These are phyloP conservation scores for Leptinotarsa defecta DNA, from an alignment of 1,140 invertebrate species.

Conservation along the genomic window DNA sequence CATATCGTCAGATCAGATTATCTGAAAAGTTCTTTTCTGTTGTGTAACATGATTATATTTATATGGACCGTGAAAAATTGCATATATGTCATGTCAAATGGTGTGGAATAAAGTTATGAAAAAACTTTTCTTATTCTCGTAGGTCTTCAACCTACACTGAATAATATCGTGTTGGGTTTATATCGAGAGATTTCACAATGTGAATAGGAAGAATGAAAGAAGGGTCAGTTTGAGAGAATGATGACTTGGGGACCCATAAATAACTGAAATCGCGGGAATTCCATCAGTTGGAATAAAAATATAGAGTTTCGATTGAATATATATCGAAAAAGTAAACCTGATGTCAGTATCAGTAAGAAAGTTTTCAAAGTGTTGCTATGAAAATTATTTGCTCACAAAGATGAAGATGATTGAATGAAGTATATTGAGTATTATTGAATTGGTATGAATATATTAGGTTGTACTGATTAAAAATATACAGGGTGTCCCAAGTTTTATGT, in stretches of 20 bases:
- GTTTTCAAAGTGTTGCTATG: too few species aligned
- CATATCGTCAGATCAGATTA: too few species aligned
- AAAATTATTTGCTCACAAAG: too few species aligned
- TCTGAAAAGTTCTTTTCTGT: not conserved
- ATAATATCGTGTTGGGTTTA: not conserved
- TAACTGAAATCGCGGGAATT: not conserved
- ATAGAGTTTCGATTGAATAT: not conserved
- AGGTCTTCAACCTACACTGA: not conserved
- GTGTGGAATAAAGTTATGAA: not conserved
- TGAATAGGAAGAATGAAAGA: not conserved
- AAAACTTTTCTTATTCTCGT: not conserved
- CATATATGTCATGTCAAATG: not conserved
- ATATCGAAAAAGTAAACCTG: not conserved
- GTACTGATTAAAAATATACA: too few species aligned
- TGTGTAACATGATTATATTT: not conserved
- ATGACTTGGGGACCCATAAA: not conserved
- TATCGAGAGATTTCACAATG: not conserved
- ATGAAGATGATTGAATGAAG: too few species aligned
- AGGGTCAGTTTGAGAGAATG: not conserved
- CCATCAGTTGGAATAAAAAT: not conserved
- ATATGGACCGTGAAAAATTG: not conserved
- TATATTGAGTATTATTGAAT: too few species aligned
- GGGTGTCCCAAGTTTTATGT: too few species aligned
- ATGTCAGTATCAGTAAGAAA: too few species aligned
- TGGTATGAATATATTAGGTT: too few species aligned